These are phyloP conservation scores for Gerris buenoi DNA, from an alignment of 1,140 invertebrate genomes.

Conservation along the genomic window DNA sequence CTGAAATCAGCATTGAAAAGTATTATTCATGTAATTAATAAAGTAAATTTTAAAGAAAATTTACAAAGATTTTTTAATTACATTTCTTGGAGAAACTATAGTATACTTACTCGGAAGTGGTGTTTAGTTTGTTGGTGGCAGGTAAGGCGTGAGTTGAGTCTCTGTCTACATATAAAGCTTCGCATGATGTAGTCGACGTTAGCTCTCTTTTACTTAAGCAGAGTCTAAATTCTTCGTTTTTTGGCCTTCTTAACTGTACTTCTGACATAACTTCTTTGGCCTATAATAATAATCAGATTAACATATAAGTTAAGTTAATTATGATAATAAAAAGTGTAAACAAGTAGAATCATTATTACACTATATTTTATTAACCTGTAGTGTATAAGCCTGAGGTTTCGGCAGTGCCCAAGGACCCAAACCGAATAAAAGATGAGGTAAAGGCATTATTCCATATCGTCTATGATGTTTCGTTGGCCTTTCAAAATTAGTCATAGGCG, in stretches of 20 bases:
- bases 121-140: neutral
- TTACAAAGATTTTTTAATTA: too few relatives aligned
- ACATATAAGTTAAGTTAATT: too few relatives aligned
- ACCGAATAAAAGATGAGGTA: slow-evolving; percentile 33
- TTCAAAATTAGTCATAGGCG: too few relatives aligned
- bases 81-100: too few relatives aligned
- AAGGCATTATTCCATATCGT: slow-evolving; percentile 30
- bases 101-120: neutral
- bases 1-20: too few relatives aligned
- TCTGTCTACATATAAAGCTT: neutral
- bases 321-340: neutral
- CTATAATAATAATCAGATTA: neutral
- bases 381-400: slow-evolving; percentile 29
- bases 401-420: slow-evolving; percentile 34
- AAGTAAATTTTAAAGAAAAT: too few relatives aligned
- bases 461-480: slow-evolving; percentile 26
- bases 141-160: neutral
- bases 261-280: neutral
- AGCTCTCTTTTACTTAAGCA: neutral
- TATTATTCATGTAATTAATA: too few relatives aligned
- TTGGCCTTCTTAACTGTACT: neutral
- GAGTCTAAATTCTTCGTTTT: neutral
- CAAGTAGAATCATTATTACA: neutral
- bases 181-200: neutral
- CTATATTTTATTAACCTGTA: slow-evolving; percentile 23